Evolutionary conservation across 2,888 invertebrate species (phyloP).

Genomic region (Cataglyphis altisquamis): DNA sequence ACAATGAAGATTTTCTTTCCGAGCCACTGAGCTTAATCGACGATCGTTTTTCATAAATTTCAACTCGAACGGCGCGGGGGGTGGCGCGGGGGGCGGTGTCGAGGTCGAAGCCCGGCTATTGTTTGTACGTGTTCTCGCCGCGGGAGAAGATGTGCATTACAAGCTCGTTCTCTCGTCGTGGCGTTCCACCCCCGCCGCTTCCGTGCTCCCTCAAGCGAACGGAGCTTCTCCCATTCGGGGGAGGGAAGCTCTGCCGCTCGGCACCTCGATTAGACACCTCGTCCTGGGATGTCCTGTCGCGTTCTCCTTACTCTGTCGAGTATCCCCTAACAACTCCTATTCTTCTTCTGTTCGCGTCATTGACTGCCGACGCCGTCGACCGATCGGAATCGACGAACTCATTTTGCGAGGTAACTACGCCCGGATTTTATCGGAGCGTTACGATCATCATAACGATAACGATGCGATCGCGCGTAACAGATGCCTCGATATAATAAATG

Average conservation of each 20-base stretch:
- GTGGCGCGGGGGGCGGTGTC: conserved; percentile 6
- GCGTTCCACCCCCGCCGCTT: conserved; percentile 17
- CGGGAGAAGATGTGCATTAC: conserved; percentile 54
- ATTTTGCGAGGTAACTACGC: conserved; percentile 18
- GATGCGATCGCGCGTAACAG: conserved; percentile 41
- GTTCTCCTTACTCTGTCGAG: conserved; percentile 12
- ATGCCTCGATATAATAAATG: conserved; percentile 55
- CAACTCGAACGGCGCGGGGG: conserved; percentile 26
- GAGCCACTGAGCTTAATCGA: conserved; percentile 71
- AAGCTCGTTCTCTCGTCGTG: conserved; percentile 54
- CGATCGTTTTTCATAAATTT: conserved; percentile 75
- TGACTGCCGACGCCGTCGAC: conserved; percentile 13
- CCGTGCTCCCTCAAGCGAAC: conserved; percentile 33
- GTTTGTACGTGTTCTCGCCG: conserved; percentile 60
- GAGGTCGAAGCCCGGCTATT: conserved; percentile 59
- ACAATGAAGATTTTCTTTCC: conserved; percentile 73
- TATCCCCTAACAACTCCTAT: conserved; percentile 41
- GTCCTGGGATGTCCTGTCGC: conserved; percentile 11
- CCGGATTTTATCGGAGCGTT: conserved; percentile 36
- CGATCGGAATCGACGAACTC: conserved; percentile 28
- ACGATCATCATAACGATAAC: conserved; percentile 37
- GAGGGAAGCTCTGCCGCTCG: not conserved
- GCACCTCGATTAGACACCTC: conserved; percentile 35
- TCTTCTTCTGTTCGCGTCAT: conserved; percentile 26
- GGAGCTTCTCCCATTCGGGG: not conserved